Evolutionary conservation across 1,140 invertebrate species (phyloP).

Genomic region (Patella vulgata): DNA sequence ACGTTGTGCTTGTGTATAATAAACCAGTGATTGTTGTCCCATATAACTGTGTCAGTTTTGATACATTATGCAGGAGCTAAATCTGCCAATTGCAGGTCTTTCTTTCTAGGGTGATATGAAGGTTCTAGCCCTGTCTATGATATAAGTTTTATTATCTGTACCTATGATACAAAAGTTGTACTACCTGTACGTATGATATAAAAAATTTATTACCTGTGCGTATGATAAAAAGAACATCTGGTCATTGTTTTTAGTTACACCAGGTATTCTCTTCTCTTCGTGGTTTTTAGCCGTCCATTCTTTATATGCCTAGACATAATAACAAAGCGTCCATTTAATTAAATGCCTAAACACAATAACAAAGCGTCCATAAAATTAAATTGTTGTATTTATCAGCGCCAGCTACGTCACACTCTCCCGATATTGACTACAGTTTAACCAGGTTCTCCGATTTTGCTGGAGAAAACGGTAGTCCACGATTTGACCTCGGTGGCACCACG

Average conservation of each 20-base stretch:
- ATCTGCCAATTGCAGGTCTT: too few species aligned
- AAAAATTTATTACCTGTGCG: conserved; percentile 77
- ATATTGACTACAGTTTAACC: neutral
- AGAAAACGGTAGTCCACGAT: neutral
- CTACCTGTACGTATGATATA: neutral
- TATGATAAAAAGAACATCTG: conserved; percentile 94
- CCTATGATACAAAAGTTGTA: too few species aligned
- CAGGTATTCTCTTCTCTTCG: conserved; percentile 76
- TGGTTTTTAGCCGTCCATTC: conserved; percentile 61
- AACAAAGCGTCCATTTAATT: neutral
- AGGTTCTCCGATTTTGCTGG: neutral
- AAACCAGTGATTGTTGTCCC: too few species aligned
- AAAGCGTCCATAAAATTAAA: neutral
- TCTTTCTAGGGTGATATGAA: too few species aligned
- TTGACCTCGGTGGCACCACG: too few species aligned
- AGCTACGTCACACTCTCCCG: neutral
- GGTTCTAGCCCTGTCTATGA: too few species aligned
- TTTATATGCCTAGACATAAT: conserved; percentile 74
- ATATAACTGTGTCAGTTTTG: too few species aligned
- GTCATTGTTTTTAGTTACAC: conserved; percentile 83
- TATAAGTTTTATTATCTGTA: too few species aligned
- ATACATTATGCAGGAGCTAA: too few species aligned
- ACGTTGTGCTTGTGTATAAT: too few species aligned
- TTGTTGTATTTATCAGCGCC: neutral
- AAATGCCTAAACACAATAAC: neutral